Percentiles rank a stretch among this genome's conserved stretches.
These are phyloP conservation scores for Chrysochloris asiatica DNA, from an alignment of 2,113 vertebrate genomes.

Conservation along the genomic window DNA sequence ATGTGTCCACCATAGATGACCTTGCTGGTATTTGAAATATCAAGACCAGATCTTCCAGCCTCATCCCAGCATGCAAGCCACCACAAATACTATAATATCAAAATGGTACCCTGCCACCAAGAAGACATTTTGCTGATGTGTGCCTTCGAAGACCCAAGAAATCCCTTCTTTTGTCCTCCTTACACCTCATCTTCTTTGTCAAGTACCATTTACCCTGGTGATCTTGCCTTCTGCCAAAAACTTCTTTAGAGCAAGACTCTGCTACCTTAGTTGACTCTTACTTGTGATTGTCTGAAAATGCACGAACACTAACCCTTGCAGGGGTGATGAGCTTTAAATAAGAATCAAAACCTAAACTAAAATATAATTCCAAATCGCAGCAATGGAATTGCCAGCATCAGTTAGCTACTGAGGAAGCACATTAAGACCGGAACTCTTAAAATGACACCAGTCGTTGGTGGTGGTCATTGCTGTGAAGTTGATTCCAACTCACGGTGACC, in stretches of 20 bases:
- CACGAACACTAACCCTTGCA: background rate
- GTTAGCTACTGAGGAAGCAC: background rate
- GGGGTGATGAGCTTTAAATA: background rate
- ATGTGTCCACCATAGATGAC: background rate
- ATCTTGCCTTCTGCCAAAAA: background rate
- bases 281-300: background rate
- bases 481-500: background rate
- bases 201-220: background rate
- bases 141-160: background rate
- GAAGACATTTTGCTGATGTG: background rate
- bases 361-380: background rate
- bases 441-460: background rate
- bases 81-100: background rate
- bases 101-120: background rate
- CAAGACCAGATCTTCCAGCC: background rate
- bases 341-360: background rate
- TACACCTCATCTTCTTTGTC: background rate
- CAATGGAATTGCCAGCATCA: background rate
- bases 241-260: background rate
- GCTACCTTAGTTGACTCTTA: background rate
- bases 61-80: background rate
- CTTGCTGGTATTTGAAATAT: background rate
- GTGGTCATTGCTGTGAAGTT: background rate
- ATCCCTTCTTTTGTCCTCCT: background rate
- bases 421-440: constrained; percentile 16